phyloP scores from a whole-genome alignment of 2,113 vertebrate species.

The Carassius carassius region DNA sequence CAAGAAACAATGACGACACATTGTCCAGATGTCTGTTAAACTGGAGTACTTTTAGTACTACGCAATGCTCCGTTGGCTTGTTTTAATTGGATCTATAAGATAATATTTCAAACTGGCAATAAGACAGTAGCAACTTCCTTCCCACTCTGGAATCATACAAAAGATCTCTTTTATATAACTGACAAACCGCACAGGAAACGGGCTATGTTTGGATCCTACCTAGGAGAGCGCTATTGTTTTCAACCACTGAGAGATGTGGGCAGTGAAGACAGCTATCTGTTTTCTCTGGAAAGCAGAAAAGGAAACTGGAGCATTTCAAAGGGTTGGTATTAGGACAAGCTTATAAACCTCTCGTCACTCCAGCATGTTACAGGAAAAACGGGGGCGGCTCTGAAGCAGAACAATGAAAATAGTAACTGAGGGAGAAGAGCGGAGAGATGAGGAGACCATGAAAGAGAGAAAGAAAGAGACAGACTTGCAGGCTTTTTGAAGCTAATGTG shows the following conservation, averaged over 20 bases:
- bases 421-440: neutral
- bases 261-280: slow-evolving; percentile 41
- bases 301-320: slow-evolving; percentile 38
- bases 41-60: neutral
- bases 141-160: neutral
- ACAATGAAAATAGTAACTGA: slow-evolving; percentile 14
- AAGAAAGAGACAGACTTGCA: neutral
- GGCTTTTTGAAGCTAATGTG: slow-evolving; percentile 32
- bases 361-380: slow-evolving; percentile 12
- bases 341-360: slow-evolving; percentile 31
- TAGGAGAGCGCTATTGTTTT: slow-evolving; percentile 38
- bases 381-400: neutral
- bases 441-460: slow-evolving; percentile 1
- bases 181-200: slow-evolving; percentile 24
- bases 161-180: slow-evolving; percentile 21
- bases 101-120: slow-evolving; percentile 17
- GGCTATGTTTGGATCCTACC: slow-evolving; percentile 13
- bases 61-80: neutral
- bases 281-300: slow-evolving; percentile 28
- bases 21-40: neutral
- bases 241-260: slow-evolving; percentile 32
- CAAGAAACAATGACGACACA: neutral
- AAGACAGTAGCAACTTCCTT: slow-evolving; percentile 15
- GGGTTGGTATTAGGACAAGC: slow-evolving; percentile 31
- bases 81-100: neutral